phyloP scores from a whole-genome alignment of 2,888 invertebrate species.

The Operophtera brumata region DNA sequence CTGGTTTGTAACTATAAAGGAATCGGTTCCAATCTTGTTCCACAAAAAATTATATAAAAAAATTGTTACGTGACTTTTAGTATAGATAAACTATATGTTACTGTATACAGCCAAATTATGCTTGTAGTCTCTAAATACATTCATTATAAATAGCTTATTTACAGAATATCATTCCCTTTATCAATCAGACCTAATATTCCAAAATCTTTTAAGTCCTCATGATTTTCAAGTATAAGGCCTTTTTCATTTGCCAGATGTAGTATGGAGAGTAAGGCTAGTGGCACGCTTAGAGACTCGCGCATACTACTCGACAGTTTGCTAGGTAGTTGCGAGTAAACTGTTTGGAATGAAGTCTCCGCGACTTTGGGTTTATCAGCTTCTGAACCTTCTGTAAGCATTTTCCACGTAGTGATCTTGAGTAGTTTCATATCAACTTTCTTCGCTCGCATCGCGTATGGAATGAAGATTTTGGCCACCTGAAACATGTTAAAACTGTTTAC shows the following conservation, averaged over 20 bases:
- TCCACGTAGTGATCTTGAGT: constrained; percentile 89
- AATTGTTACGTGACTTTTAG: too few species aligned
- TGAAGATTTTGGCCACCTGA: constrained; percentile 85
- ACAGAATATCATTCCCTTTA: constrained; percentile 27
- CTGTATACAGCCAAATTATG: too few species aligned
- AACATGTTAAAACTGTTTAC: constrained; percentile 15
- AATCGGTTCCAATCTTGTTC: too few species aligned
- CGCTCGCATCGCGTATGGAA: constrained; percentile 90
- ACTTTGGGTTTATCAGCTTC: constrained; percentile 58
- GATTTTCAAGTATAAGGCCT: constrained; percentile 78
- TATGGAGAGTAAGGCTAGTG: constrained; percentile 89
- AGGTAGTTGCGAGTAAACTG: constrained; percentile 81
- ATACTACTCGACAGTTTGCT: constrained; percentile 80
- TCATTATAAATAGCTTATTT: not conserved
- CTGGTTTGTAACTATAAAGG: too few species aligned
- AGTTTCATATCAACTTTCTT: constrained; percentile 93
- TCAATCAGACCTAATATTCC: constrained; percentile 64
- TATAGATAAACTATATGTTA: too few species aligned
- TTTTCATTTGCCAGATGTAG: constrained; percentile 93
- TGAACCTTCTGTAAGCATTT: constrained; percentile 73
- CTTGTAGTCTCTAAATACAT: not conserved
- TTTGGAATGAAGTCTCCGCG: constrained; percentile 74
- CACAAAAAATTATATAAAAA: too few species aligned
- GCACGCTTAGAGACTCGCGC: constrained; percentile 87
- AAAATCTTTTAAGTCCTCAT: constrained; percentile 77